phyloP scores from a whole-genome alignment of 2,797 vertebrate species.

The Anabas testudineus region DNA sequence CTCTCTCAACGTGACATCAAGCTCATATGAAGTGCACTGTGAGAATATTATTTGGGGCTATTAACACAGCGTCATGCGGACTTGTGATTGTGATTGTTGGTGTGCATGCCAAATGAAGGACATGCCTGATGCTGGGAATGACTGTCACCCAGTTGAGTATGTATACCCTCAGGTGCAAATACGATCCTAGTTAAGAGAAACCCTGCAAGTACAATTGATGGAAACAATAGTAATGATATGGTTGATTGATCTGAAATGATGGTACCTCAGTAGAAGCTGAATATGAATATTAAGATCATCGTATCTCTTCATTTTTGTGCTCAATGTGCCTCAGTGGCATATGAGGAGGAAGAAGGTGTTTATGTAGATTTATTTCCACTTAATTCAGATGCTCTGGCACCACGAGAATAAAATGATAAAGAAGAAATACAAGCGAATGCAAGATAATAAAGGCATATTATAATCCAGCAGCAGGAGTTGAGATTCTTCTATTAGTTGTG shows the following conservation, averaged over 20 bases:
- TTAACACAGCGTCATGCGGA: slow-evolving; percentile 50
- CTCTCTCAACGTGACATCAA: slow-evolving; percentile 5
- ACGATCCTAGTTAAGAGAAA: slow-evolving; percentile 65
- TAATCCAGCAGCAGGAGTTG: slow-evolving; percentile 29
- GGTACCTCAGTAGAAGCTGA: slow-evolving; percentile 18
- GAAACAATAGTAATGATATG: slow-evolving; percentile 62
- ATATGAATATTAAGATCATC: slow-evolving; percentile 40
- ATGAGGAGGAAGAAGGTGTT: slow-evolving; percentile 13
- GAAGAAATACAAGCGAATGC: slow-evolving; percentile 20
- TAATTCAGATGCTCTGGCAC: slow-evolving; percentile 44
- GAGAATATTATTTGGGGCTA: slow-evolving; percentile 43
- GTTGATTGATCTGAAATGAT: slow-evolving; percentile 64
- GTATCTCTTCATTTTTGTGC: slow-evolving; percentile 35
- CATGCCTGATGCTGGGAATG: slow-evolving; percentile 37
- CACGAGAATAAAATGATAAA: slow-evolving; percentile 42
- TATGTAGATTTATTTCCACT: slow-evolving; percentile 34
- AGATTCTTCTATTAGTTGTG: slow-evolving; percentile 32
- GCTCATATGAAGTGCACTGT: slow-evolving; percentile 1
- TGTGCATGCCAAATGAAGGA: slow-evolving; percentile 46
- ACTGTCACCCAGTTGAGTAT: slow-evolving; percentile 34
- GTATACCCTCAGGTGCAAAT: slow-evolving; percentile 50
- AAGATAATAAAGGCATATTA: slow-evolving; percentile 30
- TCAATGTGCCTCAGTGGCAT: slow-evolving; percentile 36
- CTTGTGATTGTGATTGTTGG: slow-evolving; percentile 55
- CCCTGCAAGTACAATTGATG: slow-evolving; percentile 48